Evolutionary conservation across 2,113 vertebrate genomes (phyloP).

Genomic region (Peromyscus polionotus): DNA sequence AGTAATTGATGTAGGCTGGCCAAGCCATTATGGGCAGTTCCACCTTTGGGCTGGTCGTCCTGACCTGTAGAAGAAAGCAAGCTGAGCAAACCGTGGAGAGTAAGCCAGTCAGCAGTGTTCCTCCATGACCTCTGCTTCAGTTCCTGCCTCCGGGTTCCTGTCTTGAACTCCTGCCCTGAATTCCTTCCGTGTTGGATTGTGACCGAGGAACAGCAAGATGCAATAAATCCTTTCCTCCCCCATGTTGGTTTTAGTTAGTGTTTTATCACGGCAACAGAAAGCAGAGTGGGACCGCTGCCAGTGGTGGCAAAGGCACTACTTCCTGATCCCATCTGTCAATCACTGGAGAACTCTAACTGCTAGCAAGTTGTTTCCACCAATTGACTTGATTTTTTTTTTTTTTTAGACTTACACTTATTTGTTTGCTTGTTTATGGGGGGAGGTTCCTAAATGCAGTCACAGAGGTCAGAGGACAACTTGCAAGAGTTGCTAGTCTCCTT

Average conservation of each 20-base stretch:
- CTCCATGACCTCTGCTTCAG: neutral
- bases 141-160: neutral
- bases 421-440: neutral
- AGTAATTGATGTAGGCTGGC: neutral
- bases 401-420: neutral
- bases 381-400: neutral
- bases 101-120: neutral
- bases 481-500: neutral
- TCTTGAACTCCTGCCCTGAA: neutral
- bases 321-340: conserved; percentile 22
- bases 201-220: neutral
- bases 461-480: neutral
- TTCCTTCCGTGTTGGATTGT: neutral
- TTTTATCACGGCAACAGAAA: neutral
- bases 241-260: neutral
- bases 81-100: neutral
- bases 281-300: neutral
- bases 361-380: conserved; percentile 46
- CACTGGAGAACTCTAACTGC: conserved; percentile 36
- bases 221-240: neutral
- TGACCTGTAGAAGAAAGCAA: neutral
- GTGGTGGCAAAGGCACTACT: neutral
- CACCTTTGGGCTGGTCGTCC: neutral
- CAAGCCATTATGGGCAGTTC: neutral
- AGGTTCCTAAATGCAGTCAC: neutral